Base-by-base conservation (phyloP, 1,140 invertebrate species). In the Aleiodes sp. region DNA sequence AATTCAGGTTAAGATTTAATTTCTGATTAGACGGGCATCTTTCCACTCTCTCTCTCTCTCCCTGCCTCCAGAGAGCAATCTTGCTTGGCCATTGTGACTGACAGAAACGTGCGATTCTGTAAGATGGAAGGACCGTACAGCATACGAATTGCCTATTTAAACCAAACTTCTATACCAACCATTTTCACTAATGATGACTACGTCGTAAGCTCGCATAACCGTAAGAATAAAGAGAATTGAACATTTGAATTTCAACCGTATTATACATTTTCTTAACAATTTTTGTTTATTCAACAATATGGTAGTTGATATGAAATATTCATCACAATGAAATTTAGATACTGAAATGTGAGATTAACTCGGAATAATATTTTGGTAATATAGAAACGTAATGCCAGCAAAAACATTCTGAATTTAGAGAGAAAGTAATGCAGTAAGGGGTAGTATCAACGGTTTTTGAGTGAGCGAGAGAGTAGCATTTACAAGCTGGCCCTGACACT, bases 1-100 rank as follows among this genome's bases (percentile, higher is more conserved):
- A 81, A 84, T 83, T 82, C 82, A 82, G 78, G 79, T 79, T 80
- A 81, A 84, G 81, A 84, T 85, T 84, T 85, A 84, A 85, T 85
- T 85, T 83, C 80, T 84, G 82, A 85, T 85, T 84, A 83, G 80
- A 76, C 75, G 73, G n/a, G 64, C 63, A 73, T 70, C 75, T 71
- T 72, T 61, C 72, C 9, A 21, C 63, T n/a, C n/a, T n/a, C n/a
- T n/a, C n/a, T n/a, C n/a, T n/a, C n/a, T n/a, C n/a, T n/a, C n/a
- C n/a, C n/a, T n/a, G n/a, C 24, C 80, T 74, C 73, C 67, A 9
- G 72, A 74, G 78, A 72, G 76, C 79, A 81, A 83, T 85, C 78
- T 78, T 74, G 74, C 76, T 76, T 68, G 75, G 78, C 80, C 81
- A 84, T 84, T 84, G 80, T 84, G 83, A 84, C 82, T 85, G 83